Base-by-base conservation (phyloP, 2,888 invertebrate species). In the Hydrotaea cyrtoneurina region DNA sequence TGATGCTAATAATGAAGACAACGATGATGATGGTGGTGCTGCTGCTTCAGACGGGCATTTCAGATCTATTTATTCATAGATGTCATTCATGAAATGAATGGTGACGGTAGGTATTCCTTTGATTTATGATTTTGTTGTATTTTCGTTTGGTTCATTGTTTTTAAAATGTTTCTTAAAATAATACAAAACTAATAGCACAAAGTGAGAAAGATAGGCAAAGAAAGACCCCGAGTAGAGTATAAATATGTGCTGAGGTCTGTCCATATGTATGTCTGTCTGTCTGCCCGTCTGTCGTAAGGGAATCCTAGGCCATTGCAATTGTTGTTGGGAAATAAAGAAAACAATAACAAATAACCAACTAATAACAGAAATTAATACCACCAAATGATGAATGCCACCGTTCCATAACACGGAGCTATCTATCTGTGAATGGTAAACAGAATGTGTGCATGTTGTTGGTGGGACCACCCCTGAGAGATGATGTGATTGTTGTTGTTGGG, bases 341-440 rank as follows among this genome's bases (percentile, higher is more conserved):
- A 87, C 86, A 87, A 87, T 85, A 86, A 87, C 82, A 69, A 69
- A 69, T 69, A 69, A 69, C 69, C 82, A 85, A 86, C 84, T 86
- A 83, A 83, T 80, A 80, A 75, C 80, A 46, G 86, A 86, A 86
- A 87, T 83, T 76, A 86, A 87, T 86, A 86, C 81, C 82, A 26
- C n/a, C 72, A 74, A 57, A 59, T 69, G 53, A 46, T 57, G 53
- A 72, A 73, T 46, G 62, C 64, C 43, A 86, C 83, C 86, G 83
- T 83, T 80, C 85, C 21, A 13, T 21, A 4, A 23, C 26, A 21
- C 21, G 0, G 19, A 43, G 15, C 11, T 15, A 46, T 1, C 46
- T n/a, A 15, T 66, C 39, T 21, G n/a, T 39, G 39, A 64, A 62
- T 26, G 15, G 26, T 11, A 66, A 72, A 73, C 36, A 8, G 17